Evolutionary conservation across 2,888 invertebrate species (phyloP).

Genomic region (Nemoura dubitans): DNA sequence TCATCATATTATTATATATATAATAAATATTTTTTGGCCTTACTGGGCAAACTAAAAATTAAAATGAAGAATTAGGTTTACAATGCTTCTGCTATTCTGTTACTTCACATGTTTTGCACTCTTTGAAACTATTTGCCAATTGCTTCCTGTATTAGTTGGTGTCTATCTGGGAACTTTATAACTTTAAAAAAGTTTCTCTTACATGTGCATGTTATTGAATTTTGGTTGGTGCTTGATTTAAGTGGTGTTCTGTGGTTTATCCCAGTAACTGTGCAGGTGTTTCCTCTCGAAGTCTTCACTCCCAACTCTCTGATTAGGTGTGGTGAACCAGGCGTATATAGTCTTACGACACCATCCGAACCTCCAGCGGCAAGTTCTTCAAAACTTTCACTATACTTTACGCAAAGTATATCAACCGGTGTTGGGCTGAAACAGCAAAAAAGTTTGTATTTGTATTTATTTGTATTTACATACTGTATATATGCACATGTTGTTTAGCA

Average conservation of each 20-base stretch:
- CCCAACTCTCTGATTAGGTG: not conserved
- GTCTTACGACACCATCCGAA: slow-evolving; percentile 67
- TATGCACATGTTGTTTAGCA: too few relatives aligned
- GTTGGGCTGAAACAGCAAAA: slow-evolving; percentile 60
- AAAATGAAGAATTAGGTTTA: too few relatives aligned
- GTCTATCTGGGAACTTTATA: too few relatives aligned
- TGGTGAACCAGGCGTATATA: slow-evolving; percentile 66
- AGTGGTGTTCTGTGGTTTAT: slow-evolving; percentile 70
- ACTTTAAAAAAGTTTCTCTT: slow-evolving; percentile 55
- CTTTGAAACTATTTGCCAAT: too few relatives aligned
- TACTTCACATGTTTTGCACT: too few relatives aligned
- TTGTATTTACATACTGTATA: too few relatives aligned
- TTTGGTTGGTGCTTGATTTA: slow-evolving; percentile 67
- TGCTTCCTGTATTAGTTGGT: too few relatives aligned
- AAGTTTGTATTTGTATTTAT: not conserved
- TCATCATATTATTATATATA: too few relatives aligned
- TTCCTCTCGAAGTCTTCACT: not conserved
- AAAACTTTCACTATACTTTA: slow-evolving; percentile 70
- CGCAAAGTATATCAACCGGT: slow-evolving; percentile 65
- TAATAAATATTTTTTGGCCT: too few relatives aligned
- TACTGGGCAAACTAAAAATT: too few relatives aligned
- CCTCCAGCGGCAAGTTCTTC: slow-evolving; percentile 70
- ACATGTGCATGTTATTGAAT: slow-evolving; percentile 67
- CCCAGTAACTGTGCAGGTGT: slow-evolving; percentile 66
- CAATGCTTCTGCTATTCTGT: too few relatives aligned